Conservation (phyloP, 53 echinoderm and acorn worm species). For the Astropecten irregularis region DNA sequence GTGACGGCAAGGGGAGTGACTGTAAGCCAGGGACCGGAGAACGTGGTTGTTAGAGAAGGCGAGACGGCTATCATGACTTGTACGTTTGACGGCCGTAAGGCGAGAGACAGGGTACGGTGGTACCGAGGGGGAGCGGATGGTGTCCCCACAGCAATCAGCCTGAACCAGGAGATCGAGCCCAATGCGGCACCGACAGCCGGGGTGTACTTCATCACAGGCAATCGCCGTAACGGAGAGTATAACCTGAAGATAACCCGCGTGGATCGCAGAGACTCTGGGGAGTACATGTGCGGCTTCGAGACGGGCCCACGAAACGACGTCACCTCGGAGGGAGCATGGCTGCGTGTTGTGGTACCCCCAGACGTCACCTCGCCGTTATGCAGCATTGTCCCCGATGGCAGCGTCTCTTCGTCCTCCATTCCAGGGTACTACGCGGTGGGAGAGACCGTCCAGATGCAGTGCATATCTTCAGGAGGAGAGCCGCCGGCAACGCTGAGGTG, state of each 20-base stretch:
- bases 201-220: no score
- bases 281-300: conserved; percentile 63
- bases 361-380: conserved; percentile 38
- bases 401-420: not conserved
- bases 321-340: conserved; percentile 2
- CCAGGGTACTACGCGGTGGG: conserved; percentile 36
- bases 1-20: not conserved
- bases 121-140: conserved; percentile 13
- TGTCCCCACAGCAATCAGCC: not conserved
- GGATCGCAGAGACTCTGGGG: conserved; percentile 38
- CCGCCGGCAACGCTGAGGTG: conserved; percentile 54
- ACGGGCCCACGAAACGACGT: not conserved
- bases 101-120: conserved; percentile 30
- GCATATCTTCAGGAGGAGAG: conserved; percentile 45
- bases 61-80: conserved; percentile 21
- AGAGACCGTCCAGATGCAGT: conserved; percentile 7
- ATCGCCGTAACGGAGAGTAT: conserved; percentile 46
- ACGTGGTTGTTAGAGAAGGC: not conserved
- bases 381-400: not conserved
- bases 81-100: not conserved
- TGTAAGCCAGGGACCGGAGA: not conserved
- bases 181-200: not conserved
- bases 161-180: not conserved
- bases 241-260: conserved; percentile 42
- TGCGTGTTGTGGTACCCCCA: conserved; percentile 51